Evolutionary conservation across 2,888 invertebrate genomes (phyloP).

Genomic region (Xestobium rufovillosum): DNA sequence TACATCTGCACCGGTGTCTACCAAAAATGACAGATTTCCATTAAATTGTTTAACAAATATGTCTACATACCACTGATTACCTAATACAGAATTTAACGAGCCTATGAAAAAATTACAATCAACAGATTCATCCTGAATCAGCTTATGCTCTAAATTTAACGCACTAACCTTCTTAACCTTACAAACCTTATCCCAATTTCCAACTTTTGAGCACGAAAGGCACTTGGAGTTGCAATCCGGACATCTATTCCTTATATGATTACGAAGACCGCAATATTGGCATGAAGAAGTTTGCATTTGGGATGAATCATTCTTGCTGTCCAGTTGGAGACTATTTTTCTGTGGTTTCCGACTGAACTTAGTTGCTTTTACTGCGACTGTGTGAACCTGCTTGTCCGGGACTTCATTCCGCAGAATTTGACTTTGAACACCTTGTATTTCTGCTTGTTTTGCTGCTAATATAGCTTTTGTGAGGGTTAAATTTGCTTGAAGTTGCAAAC

Average conservation of each 20-base stretch:
- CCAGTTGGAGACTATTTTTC: not conserved
- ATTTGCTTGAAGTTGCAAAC: slow-evolving; percentile 16
- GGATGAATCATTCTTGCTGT: not conserved
- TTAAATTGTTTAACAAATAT: slow-evolving; percentile 10
- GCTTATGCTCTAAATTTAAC: not conserved
- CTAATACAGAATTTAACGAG: not conserved
- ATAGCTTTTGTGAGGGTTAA: slow-evolving; percentile 4
- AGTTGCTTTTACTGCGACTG: not conserved
- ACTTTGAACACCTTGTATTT: slow-evolving; percentile 4
- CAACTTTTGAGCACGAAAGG: not conserved
- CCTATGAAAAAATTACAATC: not conserved
- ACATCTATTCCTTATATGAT: not conserved
- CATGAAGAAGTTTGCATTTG: no score
- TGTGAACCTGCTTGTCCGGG: not conserved
- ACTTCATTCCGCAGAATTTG: not conserved
- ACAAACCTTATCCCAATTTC: slow-evolving; percentile 3
- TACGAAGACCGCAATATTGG: not conserved
- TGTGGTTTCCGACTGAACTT: not conserved
- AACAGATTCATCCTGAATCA: slow-evolving; percentile 1
- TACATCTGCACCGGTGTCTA: slow-evolving; percentile 14
- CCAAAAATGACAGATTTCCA: slow-evolving; percentile 4
- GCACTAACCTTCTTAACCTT: slow-evolving; percentile 3
- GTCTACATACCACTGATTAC: slow-evolving; percentile 11
- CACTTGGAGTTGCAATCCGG: slow-evolving; percentile 1
- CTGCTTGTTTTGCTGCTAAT: slow-evolving; percentile 2